A percentile compares a stretch with the other conserved stretches of the same genome.
These are phyloP conservation scores for Apostichopus leukothele DNA, from an alignment of 53 echinoderm and acorn worm genomes.

Conservation along the genomic window DNA sequence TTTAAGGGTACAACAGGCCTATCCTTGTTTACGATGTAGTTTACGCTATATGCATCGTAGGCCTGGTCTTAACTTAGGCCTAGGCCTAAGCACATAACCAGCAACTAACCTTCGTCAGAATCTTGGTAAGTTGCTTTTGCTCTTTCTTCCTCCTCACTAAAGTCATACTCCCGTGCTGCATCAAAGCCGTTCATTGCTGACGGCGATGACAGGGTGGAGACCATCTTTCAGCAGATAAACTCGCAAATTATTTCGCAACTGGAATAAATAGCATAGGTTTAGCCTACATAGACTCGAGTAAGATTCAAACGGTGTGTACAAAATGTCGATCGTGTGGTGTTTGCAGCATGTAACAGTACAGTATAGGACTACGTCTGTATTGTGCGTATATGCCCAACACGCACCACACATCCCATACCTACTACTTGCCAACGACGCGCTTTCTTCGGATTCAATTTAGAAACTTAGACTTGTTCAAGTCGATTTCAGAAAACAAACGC, in stretches of 20 bases:
- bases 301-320: too few species aligned
- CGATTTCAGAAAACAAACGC: neutral
- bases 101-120: constrained; percentile 48
- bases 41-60: neutral
- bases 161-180: constrained; percentile 85
- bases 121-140: constrained; percentile 51
- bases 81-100: neutral
- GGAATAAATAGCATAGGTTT: neutral
- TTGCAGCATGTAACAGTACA: too few species aligned
- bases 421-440: constrained; percentile 8
- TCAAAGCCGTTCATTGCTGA: constrained; percentile 73
- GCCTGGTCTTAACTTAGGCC: neutral
- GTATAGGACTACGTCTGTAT: too few species aligned
- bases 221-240: neutral
- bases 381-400: too few species aligned
- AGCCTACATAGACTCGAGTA: too few species aligned
- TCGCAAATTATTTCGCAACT: neutral
- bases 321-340: too few species aligned
- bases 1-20: neutral
- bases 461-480: neutral
- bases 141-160: constrained; percentile 91
- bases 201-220: constrained; percentile 40
- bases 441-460: neutral
- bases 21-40: neutral
- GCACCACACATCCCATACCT: too few species aligned